Percentiles rank a stretch among this genome's conserved stretches.
Conservation (phyloP, 1,140 invertebrate species). For the Cecropterus lyciades region DNA sequence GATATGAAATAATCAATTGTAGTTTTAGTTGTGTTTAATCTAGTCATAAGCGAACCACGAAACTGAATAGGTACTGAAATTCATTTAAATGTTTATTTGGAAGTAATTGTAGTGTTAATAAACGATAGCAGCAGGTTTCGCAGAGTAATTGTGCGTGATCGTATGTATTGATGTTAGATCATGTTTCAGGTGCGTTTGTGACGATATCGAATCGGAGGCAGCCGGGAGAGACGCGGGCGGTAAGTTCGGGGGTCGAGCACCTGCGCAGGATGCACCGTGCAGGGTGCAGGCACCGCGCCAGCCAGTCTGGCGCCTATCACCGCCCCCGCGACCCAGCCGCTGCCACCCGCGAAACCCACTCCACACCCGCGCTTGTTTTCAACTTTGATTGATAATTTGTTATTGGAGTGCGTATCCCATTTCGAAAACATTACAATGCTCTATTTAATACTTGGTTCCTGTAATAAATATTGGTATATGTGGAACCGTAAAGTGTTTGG, state of each 20-base stretch:
- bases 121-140: too few relatives aligned
- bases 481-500: background rate
- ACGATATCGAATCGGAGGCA: slow-evolving; percentile 39
- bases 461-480: slow-evolving; percentile 11
- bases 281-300: slow-evolving; percentile 68
- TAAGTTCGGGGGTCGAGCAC: slow-evolving; percentile 47
- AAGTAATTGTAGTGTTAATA: too few relatives aligned
- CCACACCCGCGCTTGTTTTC: slow-evolving; percentile 72
- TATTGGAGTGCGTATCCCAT: slow-evolving; percentile 69
- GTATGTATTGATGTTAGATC: background rate
- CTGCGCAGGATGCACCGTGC: slow-evolving; percentile 77
- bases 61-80: too few relatives aligned
- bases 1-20: too few relatives aligned
- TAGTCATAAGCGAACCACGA: too few relatives aligned
- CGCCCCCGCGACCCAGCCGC: slow-evolving; percentile 35
- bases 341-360: slow-evolving; percentile 42
- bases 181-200: slow-evolving; percentile 18
- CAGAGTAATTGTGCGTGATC: background rate
- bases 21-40: too few relatives aligned
- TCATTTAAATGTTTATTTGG: too few relatives aligned
- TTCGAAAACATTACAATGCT: slow-evolving; percentile 65
- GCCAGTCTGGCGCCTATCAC: slow-evolving; percentile 70
- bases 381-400: slow-evolving; percentile 83
- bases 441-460: slow-evolving; percentile 14
- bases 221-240: slow-evolving; percentile 31